These are phyloP conservation scores for Phengaris arion DNA, from an alignment of 2,888 invertebrate species.

Conservation along the genomic window DNA sequence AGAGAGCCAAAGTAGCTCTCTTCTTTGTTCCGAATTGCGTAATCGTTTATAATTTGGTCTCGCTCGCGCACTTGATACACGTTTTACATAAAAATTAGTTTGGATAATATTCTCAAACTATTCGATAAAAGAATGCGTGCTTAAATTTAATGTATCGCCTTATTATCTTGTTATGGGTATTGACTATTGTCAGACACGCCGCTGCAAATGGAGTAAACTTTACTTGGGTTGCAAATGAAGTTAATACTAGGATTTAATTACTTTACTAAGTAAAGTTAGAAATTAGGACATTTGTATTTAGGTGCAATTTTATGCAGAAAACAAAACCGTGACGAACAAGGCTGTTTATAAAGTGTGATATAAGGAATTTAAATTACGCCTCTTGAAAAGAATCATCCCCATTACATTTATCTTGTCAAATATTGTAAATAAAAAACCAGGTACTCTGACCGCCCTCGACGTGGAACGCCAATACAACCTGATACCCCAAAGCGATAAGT, in stretches of 20 bases:
- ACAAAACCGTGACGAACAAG: not conserved
- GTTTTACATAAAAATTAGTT: conserved; percentile 35
- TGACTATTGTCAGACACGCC: too few species aligned
- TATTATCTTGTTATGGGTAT: too few species aligned
- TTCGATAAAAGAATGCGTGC: conserved; percentile 28
- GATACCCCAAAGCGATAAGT: conserved; percentile 30
- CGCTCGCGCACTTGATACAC: conserved; percentile 31
- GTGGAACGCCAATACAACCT: conserved; percentile 30
- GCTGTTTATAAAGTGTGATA: conserved; percentile 9
- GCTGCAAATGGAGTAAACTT: too few species aligned
- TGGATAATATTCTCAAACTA: conserved; percentile 32
- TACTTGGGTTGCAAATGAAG: too few species aligned
- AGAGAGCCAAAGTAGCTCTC: not conserved
- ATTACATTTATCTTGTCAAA: conserved; percentile 29
- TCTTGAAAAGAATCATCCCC: conserved; percentile 29
- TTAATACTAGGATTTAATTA: too few species aligned
- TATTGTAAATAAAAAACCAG: conserved; percentile 29
- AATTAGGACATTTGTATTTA: not conserved
- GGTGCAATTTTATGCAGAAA: not conserved
- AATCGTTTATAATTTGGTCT: conserved; percentile 31
- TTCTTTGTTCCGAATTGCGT: conserved; percentile 28
- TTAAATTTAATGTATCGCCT: not conserved
- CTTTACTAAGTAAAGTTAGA: too few species aligned
- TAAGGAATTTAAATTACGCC: conserved; percentile 26
- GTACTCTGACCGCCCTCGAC: conserved; percentile 31